Conservation (phyloP, 2,888 invertebrate genomes). For the Seira sanloemensis region DNA sequence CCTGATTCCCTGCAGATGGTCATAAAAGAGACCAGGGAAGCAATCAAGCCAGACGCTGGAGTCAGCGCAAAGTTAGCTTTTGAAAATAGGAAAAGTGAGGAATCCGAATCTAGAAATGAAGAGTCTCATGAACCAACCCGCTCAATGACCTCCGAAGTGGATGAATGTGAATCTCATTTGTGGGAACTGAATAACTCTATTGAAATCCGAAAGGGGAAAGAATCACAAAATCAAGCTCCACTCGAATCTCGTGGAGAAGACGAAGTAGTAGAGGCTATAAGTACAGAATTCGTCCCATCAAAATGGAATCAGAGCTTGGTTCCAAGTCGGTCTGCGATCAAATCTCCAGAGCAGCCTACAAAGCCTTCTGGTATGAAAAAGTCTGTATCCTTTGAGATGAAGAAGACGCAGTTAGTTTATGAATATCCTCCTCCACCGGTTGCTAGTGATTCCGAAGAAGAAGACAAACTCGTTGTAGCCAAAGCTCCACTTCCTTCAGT, state of each 20-base stretch:
- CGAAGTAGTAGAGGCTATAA: conserved; percentile 19
- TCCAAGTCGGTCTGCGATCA: conserved; percentile 70
- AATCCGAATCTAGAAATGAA: not conserved
- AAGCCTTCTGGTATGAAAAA: conserved; percentile 65
- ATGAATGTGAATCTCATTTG: not conserved
- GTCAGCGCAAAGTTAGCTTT: conserved; percentile 60
- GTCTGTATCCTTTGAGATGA: conserved; percentile 72
- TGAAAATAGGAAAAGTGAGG: conserved; percentile 24
- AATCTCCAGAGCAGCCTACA: conserved; percentile 68
- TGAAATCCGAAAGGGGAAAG: conserved; percentile 26
- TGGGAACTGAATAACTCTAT: conserved; percentile 59
- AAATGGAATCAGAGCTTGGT: conserved; percentile 72
- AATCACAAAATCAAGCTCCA: not conserved
- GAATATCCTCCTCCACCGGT: conserved; percentile 70
- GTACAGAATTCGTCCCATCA: conserved; percentile 69
- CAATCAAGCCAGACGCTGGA: conserved; percentile 36
- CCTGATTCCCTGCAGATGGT: conserved; percentile 39
- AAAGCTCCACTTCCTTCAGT: not conserved
- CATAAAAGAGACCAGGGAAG: conserved; percentile 56
- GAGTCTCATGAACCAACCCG: not conserved
- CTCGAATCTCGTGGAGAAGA: conserved; percentile 25
- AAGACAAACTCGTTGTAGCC: conserved; percentile 45
- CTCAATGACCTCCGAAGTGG: not conserved
- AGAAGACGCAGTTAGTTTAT: conserved; percentile 70
- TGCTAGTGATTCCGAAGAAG: conserved; percentile 68